Base-by-base conservation (phyloP, 1,140 invertebrate genomes). In the Caerostris darwini region DNA sequence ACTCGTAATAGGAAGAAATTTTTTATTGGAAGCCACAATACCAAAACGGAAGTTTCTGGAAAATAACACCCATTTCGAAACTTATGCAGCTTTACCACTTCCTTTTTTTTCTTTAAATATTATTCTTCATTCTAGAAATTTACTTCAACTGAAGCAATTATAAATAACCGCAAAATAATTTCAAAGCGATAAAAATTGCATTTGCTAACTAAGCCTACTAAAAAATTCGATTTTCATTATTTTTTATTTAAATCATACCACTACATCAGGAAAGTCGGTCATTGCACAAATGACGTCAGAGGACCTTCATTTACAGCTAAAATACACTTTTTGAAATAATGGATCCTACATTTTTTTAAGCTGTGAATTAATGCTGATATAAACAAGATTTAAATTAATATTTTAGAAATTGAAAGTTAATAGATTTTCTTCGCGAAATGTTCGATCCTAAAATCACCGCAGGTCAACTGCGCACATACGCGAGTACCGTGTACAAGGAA, bases 241-340 rank as follows among this genome's bases (percentile, higher is more conserved):
- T 19, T 88, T 64, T 34, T 56, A 56, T 57, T 83, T 19, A n/a
- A 83, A 19, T 50, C 53, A 14, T 93, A 93, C 91, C 59, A 57
- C 82, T 93, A 93, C 91, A 61, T 87, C 57, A 12, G n/a, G 69
- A 93, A 93, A 93, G 67, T 93, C 92, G 92, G 92, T 93, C 92
- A 93, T 88, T 88, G 92, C 88, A 77, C 86, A 88, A 34, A 57
- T 93, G 92, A 93, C 92, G 92, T 93, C 92, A 93, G 59, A 54
- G 85, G 82, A 92, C 77, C 90, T 85, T 92, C 90, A 81, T 34
- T 83, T 4, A 4, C 4, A 88, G 19, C 58, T 34, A 88, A 50
- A 17, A 57, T 77, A 19, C 67, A 71, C 58, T 71, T 59, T 56
- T 50, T 56, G 7, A 58, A 1, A 77, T 34, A 50, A 3, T 57